Conservation (phyloP, 1,140 invertebrate species). For the Monochamus saltuarius region DNA sequence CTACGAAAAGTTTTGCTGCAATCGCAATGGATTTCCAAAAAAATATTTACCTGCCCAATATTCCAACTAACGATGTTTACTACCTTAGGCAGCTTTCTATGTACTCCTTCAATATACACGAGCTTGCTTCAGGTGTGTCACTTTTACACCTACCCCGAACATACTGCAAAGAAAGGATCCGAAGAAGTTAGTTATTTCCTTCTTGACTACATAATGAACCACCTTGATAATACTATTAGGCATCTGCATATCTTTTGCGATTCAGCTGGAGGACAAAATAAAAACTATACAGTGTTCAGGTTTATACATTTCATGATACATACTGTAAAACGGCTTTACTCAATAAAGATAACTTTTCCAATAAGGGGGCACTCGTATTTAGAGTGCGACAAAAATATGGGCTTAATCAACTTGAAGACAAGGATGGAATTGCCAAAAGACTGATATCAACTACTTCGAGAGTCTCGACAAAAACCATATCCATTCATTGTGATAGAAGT, state of each 20-base stretch:
- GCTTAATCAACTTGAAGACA: constrained; percentile 35
- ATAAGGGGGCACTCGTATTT: constrained; percentile 36
- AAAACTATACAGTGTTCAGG: constrained; percentile 40
- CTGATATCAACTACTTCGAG: constrained; percentile 28
- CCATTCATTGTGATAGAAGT: constrained; percentile 24
- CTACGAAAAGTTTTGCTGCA: constrained; percentile 22
- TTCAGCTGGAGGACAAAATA: constrained; percentile 41
- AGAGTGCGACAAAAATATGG: constrained; percentile 41
- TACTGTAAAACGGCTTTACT: constrained; percentile 18
- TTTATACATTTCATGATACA: constrained; percentile 18
- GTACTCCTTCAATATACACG: constrained; percentile 38
- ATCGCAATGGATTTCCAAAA: constrained; percentile 35
- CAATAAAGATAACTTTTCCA: constrained; percentile 27
- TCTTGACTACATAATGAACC: constrained; percentile 34
- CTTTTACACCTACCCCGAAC: too few species aligned
- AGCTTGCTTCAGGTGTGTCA: constrained; percentile 28
- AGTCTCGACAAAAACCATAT: constrained; percentile 24
- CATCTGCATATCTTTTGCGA: constrained; percentile 37
- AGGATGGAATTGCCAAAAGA: constrained; percentile 32
- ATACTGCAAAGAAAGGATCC: too few species aligned
- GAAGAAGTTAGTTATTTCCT: constrained; percentile 14
- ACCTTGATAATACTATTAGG: constrained; percentile 26
- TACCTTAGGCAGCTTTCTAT: constrained; percentile 36
- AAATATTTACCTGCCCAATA: constrained; percentile 37
- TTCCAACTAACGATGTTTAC: constrained; percentile 25